phyloP scores from a whole-genome alignment of 2,797 vertebrate genomes.

The Peromyscus eremicus region DNA sequence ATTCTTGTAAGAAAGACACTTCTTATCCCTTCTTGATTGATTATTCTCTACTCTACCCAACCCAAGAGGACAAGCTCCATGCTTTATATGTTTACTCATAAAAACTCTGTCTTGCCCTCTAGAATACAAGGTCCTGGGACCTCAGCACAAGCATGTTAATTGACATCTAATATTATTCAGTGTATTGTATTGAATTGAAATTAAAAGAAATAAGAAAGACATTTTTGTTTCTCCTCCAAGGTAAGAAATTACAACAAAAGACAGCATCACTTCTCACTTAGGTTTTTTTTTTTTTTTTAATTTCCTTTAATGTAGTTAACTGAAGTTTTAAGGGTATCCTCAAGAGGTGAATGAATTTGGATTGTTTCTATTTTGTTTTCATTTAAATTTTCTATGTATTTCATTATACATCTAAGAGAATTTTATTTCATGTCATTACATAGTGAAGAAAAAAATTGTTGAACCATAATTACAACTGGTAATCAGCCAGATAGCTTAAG shows the following conservation, averaged over 20 bases:
- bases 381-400: not conserved
- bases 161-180: not conserved
- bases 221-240: not conserved
- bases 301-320: slow-evolving; percentile 1
- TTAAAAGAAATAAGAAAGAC: not conserved
- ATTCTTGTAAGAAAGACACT: not conserved
- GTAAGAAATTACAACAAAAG: not conserved
- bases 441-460: slow-evolving; percentile 45
- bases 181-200: not conserved
- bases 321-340: not conserved
- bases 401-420: not conserved
- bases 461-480: slow-evolving; percentile 7
- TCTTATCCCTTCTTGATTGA: not conserved
- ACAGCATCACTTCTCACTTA: not conserved
- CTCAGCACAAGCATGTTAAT: not conserved
- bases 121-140: not conserved
- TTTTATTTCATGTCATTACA: not conserved
- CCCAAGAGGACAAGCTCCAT: not conserved
- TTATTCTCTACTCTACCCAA: not conserved
- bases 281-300: slow-evolving; percentile 27
- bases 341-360: not conserved
- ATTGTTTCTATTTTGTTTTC: not conserved
- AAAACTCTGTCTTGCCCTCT: not conserved
- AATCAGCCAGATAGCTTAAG: not conserved
- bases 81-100: not conserved